Base-by-base conservation (phyloP, 2,888 invertebrate genomes). In the Idaea dimidiata region DNA sequence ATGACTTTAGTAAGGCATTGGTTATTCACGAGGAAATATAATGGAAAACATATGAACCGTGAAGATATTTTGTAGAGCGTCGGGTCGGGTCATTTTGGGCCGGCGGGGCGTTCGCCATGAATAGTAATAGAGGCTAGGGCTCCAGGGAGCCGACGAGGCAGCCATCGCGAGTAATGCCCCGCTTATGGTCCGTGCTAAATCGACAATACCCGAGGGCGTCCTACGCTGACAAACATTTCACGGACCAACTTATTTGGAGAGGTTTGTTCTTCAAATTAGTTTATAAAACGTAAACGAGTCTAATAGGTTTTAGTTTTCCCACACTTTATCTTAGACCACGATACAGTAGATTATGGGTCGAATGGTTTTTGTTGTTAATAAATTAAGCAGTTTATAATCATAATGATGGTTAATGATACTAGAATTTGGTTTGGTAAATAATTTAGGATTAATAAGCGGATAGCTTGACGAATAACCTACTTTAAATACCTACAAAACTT, bases 151-250 rank as follows among this genome's bases (percentile, higher is more conserved):
- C 57, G 60, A 16, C 43, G 54, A 58, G 60, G 63, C 60, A 63
- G 59, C 81, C 77, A 77, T 80, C 79, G 75, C 72, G 77, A 73
- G 76, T 85, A 84, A 84, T 79, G 72, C 74, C 80, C 82, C 83
- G 86, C 89, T 89, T 91, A 91, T 89, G 90, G 91, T 87, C 89
- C 90, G 89, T 90, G 85, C 86, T 84, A 91, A 92, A 92, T 92
- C 87, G 88, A 88, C 89, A 83, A 88, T 86, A 84, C 88, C 84
- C 89, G 69, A 66, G 84, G 87, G 88, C 79, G 72, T 77, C 72
- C 72, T 72, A 71, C 54, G 18, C 74, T 71, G 71, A 73, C 83
- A 85, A 86, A 88, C 82, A 79, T 86, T 87, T 85, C 81, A 86
- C 81, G 79, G 80, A 75, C 79, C 76, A 56, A 78, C 79, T 77